Conservation (phyloP, 2,113 vertebrate genomes). For the Marcusenius ussheri region DNA sequence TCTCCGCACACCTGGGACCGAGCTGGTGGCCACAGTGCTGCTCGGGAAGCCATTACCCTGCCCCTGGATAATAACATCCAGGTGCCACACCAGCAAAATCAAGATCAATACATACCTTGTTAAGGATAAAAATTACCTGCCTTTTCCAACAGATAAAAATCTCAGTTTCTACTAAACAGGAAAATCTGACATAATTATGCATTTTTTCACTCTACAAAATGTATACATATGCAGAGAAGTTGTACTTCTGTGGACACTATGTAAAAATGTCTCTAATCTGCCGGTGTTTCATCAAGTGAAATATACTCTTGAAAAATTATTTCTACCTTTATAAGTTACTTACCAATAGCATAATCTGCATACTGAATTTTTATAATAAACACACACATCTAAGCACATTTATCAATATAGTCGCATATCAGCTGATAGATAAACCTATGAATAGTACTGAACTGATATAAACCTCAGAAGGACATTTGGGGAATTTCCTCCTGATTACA, state of each 20-base stretch:
- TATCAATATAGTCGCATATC: background rate
- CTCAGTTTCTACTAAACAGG: background rate
- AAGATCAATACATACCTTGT: background rate
- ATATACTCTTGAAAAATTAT: background rate
- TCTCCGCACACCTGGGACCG: background rate
- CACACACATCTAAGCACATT: background rate
- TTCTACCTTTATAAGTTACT: background rate
- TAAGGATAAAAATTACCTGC: background rate
- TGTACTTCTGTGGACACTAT: background rate
- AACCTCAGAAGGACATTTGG: background rate
- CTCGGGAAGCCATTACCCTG: background rate
- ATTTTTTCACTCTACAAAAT: background rate
- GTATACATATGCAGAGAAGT: background rate
- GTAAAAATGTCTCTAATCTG: background rate
- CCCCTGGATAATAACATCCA: background rate
- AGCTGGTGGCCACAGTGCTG: background rate
- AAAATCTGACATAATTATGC: background rate
- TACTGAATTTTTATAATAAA: background rate
- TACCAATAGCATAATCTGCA: background rate
- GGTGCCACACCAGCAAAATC: background rate
- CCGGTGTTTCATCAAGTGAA: background rate
- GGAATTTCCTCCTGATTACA: background rate
- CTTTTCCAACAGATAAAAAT: background rate
- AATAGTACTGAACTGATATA: background rate
- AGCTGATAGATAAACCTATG: background rate